Evolutionary conservation across 2,888 invertebrate species (phyloP).

Genomic region (Eugnorisma glareosa): DNA sequence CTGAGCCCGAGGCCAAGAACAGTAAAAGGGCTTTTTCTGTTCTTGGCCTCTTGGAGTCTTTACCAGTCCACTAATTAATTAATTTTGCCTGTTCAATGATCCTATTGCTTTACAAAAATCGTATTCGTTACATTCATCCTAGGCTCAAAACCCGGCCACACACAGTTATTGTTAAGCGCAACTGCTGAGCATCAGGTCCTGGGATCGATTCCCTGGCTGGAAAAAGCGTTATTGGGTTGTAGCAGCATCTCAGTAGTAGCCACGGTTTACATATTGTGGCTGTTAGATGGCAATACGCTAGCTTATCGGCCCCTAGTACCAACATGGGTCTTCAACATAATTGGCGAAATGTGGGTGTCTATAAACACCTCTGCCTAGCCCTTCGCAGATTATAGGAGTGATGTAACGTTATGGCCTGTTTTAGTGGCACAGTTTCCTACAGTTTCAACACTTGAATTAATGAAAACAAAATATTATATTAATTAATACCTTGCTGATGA

Average conservation of each 20-base stretch:
- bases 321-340: background rate
- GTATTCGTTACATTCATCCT: background rate
- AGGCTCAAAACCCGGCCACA: background rate
- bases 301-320: background rate
- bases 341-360: background rate
- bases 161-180: background rate
- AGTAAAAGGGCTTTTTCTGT: background rate
- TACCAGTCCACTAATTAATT: too few relatives aligned
- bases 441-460: background rate
- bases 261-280: background rate
- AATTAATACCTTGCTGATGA: constrained; percentile 98
- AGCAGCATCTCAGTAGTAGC: background rate
- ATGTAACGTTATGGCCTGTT: background rate
- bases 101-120: background rate
- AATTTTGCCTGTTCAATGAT: background rate
- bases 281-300: background rate
- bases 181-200: background rate
- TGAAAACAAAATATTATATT: constrained; percentile 68
- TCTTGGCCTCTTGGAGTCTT: background rate
- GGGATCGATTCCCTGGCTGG: background rate
- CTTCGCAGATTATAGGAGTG: background rate
- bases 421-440: background rate
- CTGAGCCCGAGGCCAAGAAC: too few relatives aligned
- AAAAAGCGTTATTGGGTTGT: background rate
- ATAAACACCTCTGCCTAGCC: background rate